Evolutionary conservation across 2,888 invertebrate genomes (phyloP).

Genomic region (Synergus gifuensis): DNA sequence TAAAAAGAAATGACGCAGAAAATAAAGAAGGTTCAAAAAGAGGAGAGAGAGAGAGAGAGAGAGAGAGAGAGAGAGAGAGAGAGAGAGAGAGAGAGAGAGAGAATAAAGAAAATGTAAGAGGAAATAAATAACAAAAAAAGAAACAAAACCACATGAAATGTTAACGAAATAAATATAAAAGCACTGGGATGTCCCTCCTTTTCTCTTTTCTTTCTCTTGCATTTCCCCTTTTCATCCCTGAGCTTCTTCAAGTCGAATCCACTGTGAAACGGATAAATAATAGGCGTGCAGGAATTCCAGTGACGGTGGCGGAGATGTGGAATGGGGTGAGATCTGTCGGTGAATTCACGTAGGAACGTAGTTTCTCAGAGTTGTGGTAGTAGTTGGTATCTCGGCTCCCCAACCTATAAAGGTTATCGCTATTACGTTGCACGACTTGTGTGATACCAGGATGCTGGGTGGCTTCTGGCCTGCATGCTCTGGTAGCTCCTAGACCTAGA

Average conservation of each 20-base stretch:
- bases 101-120: background rate
- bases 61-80: too few species aligned
- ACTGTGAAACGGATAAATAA: conserved; percentile 55
- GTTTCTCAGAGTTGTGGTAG: conserved; percentile 53
- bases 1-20: background rate
- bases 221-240: conserved; percentile 43
- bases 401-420: conserved; percentile 73
- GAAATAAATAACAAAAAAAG: background rate
- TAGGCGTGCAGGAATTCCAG: conserved; percentile 54
- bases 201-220: conserved; percentile 51
- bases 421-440: conserved; percentile 67
- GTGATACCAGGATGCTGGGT: conserved; percentile 55
- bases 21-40: background rate
- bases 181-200: conserved; percentile 5
- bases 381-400: conserved; percentile 66
- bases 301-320: conserved; percentile 41
- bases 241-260: conserved; percentile 46
- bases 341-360: conserved; percentile 43
- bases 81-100: background rate
- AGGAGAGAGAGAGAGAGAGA: too few species aligned
- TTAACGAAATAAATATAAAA: conserved; percentile 8
- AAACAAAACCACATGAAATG: background rate
- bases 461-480: conserved; percentile 23
- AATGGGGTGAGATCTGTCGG: conserved; percentile 36
- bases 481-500: background rate